These are phyloP conservation scores for Stictocephala bisonia DNA, from an alignment of 2,888 invertebrate species.

Conservation along the genomic window DNA sequence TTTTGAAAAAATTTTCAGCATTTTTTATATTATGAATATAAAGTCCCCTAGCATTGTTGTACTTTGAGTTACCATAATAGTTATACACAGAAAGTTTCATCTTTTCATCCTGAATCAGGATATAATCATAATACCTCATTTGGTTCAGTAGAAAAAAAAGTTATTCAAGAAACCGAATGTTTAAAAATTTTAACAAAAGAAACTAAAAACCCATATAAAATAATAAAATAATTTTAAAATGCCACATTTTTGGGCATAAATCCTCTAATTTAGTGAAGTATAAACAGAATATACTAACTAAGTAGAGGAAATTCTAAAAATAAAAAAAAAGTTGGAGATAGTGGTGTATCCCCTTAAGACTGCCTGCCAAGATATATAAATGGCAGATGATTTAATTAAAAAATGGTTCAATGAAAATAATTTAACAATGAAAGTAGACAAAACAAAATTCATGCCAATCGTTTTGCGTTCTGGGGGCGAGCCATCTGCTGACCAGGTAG, in stretches of 20 bases:
- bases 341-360: constrained; percentile 22
- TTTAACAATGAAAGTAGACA: too few relatives aligned
- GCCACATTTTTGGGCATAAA: constrained; percentile 27
- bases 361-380: too few relatives aligned
- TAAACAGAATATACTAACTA: constrained; percentile 26
- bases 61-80: constrained; percentile 12
- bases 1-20: not conserved
- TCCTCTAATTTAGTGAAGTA: constrained; percentile 37
- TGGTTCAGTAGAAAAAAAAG: constrained; percentile 36
- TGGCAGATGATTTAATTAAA: too few relatives aligned
- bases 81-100: constrained; percentile 29
- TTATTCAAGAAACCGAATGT: constrained; percentile 17
- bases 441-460: too few relatives aligned
- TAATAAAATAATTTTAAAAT: constrained; percentile 18
- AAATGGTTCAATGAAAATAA: too few relatives aligned
- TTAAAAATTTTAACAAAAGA: constrained; percentile 32
- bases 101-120: constrained; percentile 20
- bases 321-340: constrained; percentile 20
- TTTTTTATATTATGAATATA: constrained; percentile 27
- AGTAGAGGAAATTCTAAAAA: not conserved
- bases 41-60: constrained; percentile 19
- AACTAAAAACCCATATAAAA: constrained; percentile 24
- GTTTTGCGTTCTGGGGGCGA: too few relatives aligned
- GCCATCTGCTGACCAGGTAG: too few relatives aligned
- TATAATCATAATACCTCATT: constrained; percentile 1